Percentiles rank a stretch among this genome's conserved stretches.
These are phyloP conservation scores for Lucinisca nassula DNA, from an alignment of 2,888 invertebrate genomes.

Conservation along the genomic window DNA sequence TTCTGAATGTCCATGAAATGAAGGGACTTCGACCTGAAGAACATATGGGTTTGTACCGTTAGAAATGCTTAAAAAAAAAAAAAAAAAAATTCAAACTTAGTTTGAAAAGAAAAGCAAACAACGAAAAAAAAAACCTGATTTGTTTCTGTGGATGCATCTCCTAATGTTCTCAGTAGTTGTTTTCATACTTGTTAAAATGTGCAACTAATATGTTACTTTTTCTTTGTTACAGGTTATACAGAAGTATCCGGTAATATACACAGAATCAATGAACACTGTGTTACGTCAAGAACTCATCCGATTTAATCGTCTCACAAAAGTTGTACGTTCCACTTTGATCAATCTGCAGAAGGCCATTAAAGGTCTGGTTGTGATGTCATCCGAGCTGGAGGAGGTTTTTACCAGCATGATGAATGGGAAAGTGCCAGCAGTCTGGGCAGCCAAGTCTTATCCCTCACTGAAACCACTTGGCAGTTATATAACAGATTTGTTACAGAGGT, in stretches of 20 bases:
- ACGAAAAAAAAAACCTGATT: too few species aligned
- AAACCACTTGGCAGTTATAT: constrained; percentile 88
- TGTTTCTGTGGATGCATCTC: too few species aligned
- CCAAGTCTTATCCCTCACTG: constrained; percentile 88
- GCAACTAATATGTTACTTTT: too few species aligned
- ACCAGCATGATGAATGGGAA: constrained; percentile 87
- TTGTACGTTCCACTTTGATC: constrained; percentile 85
- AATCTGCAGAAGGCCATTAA: constrained; percentile 88
- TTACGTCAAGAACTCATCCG: constrained; percentile 88
- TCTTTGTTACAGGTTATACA: constrained; percentile 83
- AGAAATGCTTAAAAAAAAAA: too few species aligned
- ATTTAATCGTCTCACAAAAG: constrained; percentile 86
- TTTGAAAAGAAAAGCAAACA: too few species aligned
- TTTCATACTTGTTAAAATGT: too few species aligned
- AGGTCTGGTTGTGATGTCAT: constrained; percentile 88
- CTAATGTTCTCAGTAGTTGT: too few species aligned
- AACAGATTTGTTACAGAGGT: constrained; percentile 91
- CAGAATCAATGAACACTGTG: constrained; percentile 88
- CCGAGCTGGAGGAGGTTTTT: constrained; percentile 88
- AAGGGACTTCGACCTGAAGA: too few species aligned
- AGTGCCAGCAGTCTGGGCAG: constrained; percentile 87
- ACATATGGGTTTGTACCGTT: too few species aligned
- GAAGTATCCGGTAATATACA: constrained; percentile 87
- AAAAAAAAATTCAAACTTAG: too few species aligned
- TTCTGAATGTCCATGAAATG: too few species aligned